These are phyloP conservation scores for Leptopilina syphax DNA, from an alignment of 2,888 invertebrate genomes.

Conservation along the genomic window DNA sequence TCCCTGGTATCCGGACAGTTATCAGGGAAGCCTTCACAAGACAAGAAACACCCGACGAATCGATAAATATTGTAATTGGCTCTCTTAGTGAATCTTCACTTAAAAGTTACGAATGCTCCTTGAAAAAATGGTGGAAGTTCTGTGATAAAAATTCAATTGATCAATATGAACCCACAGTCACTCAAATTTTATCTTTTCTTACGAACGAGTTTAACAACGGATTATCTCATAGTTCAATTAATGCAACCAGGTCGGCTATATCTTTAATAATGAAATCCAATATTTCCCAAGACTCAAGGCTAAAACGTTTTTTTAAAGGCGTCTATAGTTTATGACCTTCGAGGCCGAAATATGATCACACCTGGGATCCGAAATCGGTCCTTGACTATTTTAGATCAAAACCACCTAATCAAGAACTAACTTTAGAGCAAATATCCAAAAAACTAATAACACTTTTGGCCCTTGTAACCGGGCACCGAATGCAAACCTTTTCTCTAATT, in stretches of 20 bases:
- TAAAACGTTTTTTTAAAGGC: slow-evolving; percentile 53
- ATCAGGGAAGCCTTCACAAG: slow-evolving; percentile 56
- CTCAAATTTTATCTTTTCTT: not conserved
- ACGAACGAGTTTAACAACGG: slow-evolving; percentile 10
- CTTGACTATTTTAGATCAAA: not conserved
- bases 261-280: slow-evolving; percentile 40
- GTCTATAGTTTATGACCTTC: slow-evolving; percentile 41
- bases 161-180: not conserved
- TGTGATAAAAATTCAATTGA: not conserved
- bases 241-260: slow-evolving; percentile 46
- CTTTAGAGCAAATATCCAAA: not conserved
- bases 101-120: slow-evolving; percentile 9
- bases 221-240: slow-evolving; percentile 47
- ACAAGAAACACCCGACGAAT: slow-evolving; percentile 51
- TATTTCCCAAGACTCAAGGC: slow-evolving; percentile 38
- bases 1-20: slow-evolving; percentile 62
- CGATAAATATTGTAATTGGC: slow-evolving; percentile 2
- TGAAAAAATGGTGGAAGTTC: slow-evolving; percentile 57
- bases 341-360: slow-evolving; percentile 54
- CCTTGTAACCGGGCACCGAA: not conserved
- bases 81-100: slow-evolving; percentile 29
- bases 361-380: slow-evolving; percentile 60
- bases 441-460: not conserved
- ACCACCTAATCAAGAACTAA: slow-evolving; percentile 23
- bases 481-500: slow-evolving; percentile 40